Evolutionary conservation across 1,140 invertebrate species (phyloP).

Genomic region (Tetramorium alpestre): DNA sequence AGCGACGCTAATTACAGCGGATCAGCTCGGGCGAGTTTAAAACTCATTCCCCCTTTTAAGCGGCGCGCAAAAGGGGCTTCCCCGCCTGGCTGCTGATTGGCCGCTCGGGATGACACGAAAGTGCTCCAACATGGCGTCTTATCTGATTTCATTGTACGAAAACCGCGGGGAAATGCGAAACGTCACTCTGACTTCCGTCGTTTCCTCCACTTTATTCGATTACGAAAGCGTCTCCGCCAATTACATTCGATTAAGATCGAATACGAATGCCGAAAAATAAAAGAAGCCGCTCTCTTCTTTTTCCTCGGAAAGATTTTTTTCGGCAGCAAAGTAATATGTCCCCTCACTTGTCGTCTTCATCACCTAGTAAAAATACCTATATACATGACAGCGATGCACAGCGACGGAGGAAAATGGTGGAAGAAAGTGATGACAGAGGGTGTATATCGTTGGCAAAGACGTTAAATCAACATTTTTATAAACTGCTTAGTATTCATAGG

Average conservation of each 20-base stretch:
- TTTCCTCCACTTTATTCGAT: slow-evolving; percentile 52
- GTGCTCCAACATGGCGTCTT: slow-evolving; percentile 85
- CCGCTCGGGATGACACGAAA: slow-evolving; percentile 83
- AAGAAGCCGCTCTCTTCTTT: not conserved
- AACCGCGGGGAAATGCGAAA: slow-evolving; percentile 55
- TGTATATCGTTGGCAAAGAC: slow-evolving; percentile 75
- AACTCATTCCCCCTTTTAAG: slow-evolving; percentile 83
- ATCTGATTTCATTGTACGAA: slow-evolving; percentile 82
- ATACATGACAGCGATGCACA: slow-evolving; percentile 44
- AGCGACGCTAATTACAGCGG: slow-evolving; percentile 84
- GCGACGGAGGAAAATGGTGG: slow-evolving; percentile 18
- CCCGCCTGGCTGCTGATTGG: slow-evolving; percentile 79
- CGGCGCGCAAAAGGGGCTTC: slow-evolving; percentile 79
- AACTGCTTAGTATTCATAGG: slow-evolving; percentile 85
- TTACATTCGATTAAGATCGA: slow-evolving; percentile 16
- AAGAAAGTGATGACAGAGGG: slow-evolving; percentile 39
- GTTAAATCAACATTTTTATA: slow-evolving; percentile 86
- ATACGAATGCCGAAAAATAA: not conserved
- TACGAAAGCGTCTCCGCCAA: not conserved
- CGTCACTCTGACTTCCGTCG: slow-evolving; percentile 66
- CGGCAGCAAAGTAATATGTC: slow-evolving; percentile 20
- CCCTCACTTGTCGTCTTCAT: not conserved
- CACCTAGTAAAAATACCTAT: slow-evolving; percentile 24
- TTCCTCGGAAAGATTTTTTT: not conserved
- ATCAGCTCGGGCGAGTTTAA: slow-evolving; percentile 83